These are phyloP conservation scores for Styela plicata DNA, from an alignment of 23 tunicate species.

Conservation along the genomic window DNA sequence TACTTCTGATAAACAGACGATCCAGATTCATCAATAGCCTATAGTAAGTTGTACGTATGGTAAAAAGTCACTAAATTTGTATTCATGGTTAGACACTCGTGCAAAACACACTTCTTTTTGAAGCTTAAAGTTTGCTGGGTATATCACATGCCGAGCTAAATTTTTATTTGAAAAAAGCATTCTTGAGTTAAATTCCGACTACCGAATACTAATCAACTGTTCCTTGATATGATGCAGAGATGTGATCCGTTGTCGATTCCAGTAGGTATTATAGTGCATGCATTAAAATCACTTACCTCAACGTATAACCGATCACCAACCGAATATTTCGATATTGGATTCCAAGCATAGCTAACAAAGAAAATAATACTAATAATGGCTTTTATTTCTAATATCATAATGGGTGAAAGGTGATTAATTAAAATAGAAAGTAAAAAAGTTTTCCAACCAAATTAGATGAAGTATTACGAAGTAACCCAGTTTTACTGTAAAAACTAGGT, in stretches of 20 bases:
- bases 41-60: no score
- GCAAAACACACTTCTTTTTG: background rate
- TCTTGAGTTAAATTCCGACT: background rate
- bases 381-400: background rate
- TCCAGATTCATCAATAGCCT: no score
- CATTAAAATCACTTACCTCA: background rate
- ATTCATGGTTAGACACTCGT: no score
- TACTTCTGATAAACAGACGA: no score
- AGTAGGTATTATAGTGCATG: background rate
- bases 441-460: background rate
- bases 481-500: background rate
- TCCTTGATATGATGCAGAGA: background rate
- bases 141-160: no score
- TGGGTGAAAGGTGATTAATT: background rate
- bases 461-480: background rate
- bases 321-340: background rate
- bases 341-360: background rate
- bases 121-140: background rate
- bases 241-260: background rate
- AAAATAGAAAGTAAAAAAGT: background rate
- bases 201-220: background rate
- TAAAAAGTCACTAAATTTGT: no score
- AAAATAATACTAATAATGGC: background rate
- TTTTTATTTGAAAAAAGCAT: no score
- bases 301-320: background rate